Evolutionary conservation across 2,113 vertebrate species (phyloP).

Genomic region (Pungitius pungitius): DNA sequence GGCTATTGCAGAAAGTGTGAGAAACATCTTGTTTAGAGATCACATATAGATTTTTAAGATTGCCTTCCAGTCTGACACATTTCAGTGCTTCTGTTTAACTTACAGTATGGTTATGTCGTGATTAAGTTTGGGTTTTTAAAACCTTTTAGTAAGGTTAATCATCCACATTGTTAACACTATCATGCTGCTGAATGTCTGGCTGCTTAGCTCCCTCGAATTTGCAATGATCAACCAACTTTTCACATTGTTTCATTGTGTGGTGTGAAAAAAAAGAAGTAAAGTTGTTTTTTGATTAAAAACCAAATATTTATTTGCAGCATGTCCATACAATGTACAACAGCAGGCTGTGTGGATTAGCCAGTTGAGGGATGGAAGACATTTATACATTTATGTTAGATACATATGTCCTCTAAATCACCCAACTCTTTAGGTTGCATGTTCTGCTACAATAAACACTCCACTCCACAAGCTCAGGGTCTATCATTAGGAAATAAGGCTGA

Average conservation of each 20-base stretch:
- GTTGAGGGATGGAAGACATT: constrained; percentile 26
- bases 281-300: not conserved
- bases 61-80: not conserved
- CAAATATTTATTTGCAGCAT: not conserved
- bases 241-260: not conserved
- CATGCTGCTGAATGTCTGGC: no score
- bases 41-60: no score
- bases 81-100: not conserved
- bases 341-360: not conserved
- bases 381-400: constrained; percentile 3
- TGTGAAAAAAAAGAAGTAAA: no score
- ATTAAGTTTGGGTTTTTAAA: not conserved
- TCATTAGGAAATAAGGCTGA: constrained; percentile 50
- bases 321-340: not conserved
- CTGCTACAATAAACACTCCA: constrained; percentile 31
- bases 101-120: not conserved
- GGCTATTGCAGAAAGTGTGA: not conserved
- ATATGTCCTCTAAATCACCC: not conserved
- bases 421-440: not conserved
- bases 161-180: not conserved
- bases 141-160: not conserved
- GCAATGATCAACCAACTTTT: constrained; percentile 60
- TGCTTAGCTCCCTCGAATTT: no score
- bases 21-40: no score
- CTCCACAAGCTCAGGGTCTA: constrained; percentile 6